These are phyloP conservation scores for Platycnemis pennipes DNA, from an alignment of 2,888 invertebrate genomes.

Conservation along the genomic window DNA sequence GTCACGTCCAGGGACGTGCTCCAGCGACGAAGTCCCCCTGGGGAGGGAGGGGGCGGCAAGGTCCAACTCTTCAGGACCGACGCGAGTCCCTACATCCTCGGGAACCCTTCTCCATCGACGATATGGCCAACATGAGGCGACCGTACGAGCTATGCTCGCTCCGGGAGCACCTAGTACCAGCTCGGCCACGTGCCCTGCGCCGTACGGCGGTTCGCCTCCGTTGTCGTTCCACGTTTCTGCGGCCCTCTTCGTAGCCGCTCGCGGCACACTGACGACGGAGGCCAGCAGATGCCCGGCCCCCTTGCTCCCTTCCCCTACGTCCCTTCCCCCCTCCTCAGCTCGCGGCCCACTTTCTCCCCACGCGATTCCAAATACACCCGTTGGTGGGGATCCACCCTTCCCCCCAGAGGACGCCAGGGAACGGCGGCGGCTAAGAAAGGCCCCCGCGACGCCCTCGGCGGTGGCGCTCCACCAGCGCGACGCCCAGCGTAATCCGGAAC, in stretches of 20 bases:
- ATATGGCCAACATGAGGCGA: neutral
- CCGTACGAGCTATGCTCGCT: too few relatives aligned
- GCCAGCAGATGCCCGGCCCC: too few relatives aligned
- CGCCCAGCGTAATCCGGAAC: too few relatives aligned
- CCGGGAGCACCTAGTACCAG: neutral
- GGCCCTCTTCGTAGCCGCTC: neutral
- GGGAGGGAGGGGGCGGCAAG: neutral
- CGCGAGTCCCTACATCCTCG: too few relatives aligned
- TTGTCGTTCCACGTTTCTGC: neutral
- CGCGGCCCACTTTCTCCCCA: constrained; percentile 8
- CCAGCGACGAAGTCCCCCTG: neutral
- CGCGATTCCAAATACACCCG: neutral
- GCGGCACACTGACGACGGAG: neutral
- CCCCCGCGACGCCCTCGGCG: too few relatives aligned
- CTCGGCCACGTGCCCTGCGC: neutral
- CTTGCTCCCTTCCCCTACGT: neutral
- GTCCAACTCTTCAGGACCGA: too few relatives aligned
- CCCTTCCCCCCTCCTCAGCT: neutral
- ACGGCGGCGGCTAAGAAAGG: neutral
- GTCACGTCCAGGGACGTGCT: constrained; percentile 37
- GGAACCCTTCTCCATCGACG: neutral
- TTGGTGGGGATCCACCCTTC: neutral
- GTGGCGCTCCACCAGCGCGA: too few relatives aligned
- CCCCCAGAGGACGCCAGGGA: neutral
- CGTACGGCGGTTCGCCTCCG: neutral